These are phyloP conservation scores for Acanthoscelides obtectus DNA, from an alignment of 2,888 invertebrate species.

Conservation along the genomic window DNA sequence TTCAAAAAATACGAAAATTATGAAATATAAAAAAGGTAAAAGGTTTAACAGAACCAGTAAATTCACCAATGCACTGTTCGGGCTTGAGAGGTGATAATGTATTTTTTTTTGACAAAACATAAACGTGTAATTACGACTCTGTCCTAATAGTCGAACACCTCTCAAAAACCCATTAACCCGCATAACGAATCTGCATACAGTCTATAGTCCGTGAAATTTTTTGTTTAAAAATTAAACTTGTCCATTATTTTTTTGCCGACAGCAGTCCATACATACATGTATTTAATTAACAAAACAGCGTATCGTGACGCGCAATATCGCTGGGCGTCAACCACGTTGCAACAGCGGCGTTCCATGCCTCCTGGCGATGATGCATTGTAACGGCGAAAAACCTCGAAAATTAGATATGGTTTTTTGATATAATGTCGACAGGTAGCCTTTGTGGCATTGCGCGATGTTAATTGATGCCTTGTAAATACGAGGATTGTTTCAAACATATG, in stretches of 20 bases:
- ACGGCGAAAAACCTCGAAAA: neutral
- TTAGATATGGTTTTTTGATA: too few species aligned
- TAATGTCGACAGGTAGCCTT: too few species aligned
- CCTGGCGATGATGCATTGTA: neutral
- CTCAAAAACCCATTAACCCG: neutral
- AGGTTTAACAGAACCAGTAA: too few species aligned
- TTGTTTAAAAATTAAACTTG: neutral
- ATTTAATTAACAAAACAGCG: neutral
- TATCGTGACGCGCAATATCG: neutral
- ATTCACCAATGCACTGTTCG: too few species aligned
- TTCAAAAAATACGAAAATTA: too few species aligned
- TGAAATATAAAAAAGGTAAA: too few species aligned
- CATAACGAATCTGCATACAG: neutral
- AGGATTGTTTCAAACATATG: too few species aligned
- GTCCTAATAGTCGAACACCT: neutral
- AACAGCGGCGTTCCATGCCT: neutral
- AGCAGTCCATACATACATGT: neutral
- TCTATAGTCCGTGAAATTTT: neutral
- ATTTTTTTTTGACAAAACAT: too few species aligned
- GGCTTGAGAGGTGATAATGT: too few species aligned
- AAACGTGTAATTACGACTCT: neutral
- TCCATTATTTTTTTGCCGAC: neutral
- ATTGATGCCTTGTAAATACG: too few species aligned
- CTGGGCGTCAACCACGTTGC: neutral
- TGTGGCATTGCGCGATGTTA: too few species aligned